Evolutionary conservation across 1,140 invertebrate species (phyloP).

Genomic region (Bicyclus anynana): DNA sequence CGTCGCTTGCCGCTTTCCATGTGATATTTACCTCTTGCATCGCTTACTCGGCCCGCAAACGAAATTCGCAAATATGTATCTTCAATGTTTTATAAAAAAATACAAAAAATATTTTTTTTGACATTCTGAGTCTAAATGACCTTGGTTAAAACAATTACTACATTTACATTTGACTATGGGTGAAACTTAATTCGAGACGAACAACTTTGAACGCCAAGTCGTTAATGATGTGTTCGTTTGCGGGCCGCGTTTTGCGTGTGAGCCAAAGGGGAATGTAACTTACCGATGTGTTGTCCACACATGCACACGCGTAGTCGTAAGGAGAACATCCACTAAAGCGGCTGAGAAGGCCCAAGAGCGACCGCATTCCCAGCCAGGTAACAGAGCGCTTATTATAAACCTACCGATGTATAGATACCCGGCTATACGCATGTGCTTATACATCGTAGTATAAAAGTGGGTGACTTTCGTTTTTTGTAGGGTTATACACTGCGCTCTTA

Average conservation of each 20-base stretch:
- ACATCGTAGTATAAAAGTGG: constrained; percentile 43
- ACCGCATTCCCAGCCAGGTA: constrained; percentile 78
- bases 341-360: constrained; percentile 78
- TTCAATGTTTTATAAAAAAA: too few species aligned
- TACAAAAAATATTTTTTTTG: neutral
- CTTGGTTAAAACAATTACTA: too few species aligned
- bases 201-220: neutral
- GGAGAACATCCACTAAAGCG: constrained; percentile 78
- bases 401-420: constrained; percentile 48
- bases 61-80: too few species aligned
- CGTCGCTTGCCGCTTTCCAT: constrained; percentile 70
- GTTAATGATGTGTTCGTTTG: constrained; percentile 31
- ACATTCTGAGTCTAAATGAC: too few species aligned
- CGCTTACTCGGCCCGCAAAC: constrained; percentile 52
- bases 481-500: constrained; percentile 62
- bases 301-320: constrained; percentile 76
- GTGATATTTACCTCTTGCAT: constrained; percentile 41
- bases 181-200: too few species aligned
- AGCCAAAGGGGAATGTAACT: constrained; percentile 53
- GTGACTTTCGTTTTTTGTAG: constrained; percentile 43
- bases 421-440: constrained; percentile 62
- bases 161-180: too few species aligned
- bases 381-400: constrained; percentile 65
- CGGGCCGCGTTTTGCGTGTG: constrained; percentile 46
- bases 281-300: constrained; percentile 75